These are phyloP conservation scores for Microtus agrestis DNA, from an alignment of 2,797 vertebrate genomes.

Conservation along the genomic window DNA sequence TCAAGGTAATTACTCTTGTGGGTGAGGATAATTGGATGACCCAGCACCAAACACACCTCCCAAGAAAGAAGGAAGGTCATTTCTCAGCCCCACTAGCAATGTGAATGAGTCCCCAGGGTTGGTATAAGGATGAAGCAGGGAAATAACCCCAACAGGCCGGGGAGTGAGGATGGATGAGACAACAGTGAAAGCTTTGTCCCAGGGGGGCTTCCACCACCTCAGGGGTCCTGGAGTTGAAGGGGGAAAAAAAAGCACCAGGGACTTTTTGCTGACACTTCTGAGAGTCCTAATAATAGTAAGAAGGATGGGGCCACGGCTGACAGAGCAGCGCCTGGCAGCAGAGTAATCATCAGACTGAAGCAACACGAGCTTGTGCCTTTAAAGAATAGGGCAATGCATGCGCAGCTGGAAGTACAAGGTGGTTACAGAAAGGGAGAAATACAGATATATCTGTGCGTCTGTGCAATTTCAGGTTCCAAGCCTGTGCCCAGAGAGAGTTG, in stretches of 20 bases:
- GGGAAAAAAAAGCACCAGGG: background rate
- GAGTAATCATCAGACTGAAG: background rate
- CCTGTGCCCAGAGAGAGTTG: background rate
- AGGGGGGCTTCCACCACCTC: background rate
- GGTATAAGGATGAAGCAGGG: background rate
- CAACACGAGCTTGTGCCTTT: background rate
- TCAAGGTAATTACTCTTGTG: background rate
- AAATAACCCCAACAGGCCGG: background rate
- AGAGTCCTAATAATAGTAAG: background rate
- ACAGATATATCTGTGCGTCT: background rate
- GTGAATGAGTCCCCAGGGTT: background rate
- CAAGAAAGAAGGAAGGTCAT: background rate
- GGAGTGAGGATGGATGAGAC: background rate
- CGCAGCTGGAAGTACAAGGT: background rate
- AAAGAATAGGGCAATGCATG: background rate
- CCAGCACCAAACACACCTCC: background rate
- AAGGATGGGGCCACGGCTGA: background rate
- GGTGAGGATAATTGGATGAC: conserved; percentile 60
- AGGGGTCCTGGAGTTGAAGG: background rate
- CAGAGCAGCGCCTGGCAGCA: background rate
- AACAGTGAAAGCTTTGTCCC: background rate
- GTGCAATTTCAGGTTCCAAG: conserved; percentile 31
- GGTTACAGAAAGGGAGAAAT: conserved; percentile 4
- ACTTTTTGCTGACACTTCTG: background rate
- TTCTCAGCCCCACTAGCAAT: background rate